Evolutionary conservation across 2,113 vertebrate genomes (phyloP), one percentile per base, ranked within the genome.

Genomic region (Seriola dumerili): DNA sequence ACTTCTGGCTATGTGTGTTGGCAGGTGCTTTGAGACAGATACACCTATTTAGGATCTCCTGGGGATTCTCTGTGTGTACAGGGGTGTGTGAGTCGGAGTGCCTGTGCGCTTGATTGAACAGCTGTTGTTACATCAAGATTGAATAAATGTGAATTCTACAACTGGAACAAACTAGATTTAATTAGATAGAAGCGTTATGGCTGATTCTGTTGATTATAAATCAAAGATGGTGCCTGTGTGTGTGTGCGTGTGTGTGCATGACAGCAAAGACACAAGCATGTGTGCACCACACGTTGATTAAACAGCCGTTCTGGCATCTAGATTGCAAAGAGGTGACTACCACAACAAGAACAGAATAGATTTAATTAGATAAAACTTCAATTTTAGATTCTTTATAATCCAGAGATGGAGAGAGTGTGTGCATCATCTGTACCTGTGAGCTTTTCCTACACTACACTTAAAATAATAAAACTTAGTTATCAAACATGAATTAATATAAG

Each of bases 151-250:
- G 80, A 91, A 91, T 90, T 90, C 74, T 86, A 86, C 88, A 90
- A 90, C 89, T 90, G 90, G 88, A 93, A 93, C 92, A 86, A 92
- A 92, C 79, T 85, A 61, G 71, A 90, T 88, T 91, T 92, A 91
- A 93, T 93, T 90, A 90, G 86, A 89, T 76, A 81, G 82, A 85
- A 90, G 91, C 85, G 92, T 72, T 86, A 76, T 69, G 73, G 68
- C 76, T 88, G 85, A 87, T 92, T 93, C 76, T 74, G 85, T 83
- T 90, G 88, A 94, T 93, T 93, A 90, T 85, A 88, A 90, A 84
- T 93, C 85, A 88, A 85, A 89, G 71, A 52, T 61, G 25, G 66
- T 69, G 85, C 64, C 70, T 72, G 79, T 57, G 68, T 34, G 32
- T 57, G 58, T 48, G 48, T 50, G 80, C 34, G 70, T 55, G 25